These are phyloP conservation scores for Thaleichthys pacificus DNA, from an alignment of 2,797 vertebrate genomes.

Conservation along the genomic window DNA sequence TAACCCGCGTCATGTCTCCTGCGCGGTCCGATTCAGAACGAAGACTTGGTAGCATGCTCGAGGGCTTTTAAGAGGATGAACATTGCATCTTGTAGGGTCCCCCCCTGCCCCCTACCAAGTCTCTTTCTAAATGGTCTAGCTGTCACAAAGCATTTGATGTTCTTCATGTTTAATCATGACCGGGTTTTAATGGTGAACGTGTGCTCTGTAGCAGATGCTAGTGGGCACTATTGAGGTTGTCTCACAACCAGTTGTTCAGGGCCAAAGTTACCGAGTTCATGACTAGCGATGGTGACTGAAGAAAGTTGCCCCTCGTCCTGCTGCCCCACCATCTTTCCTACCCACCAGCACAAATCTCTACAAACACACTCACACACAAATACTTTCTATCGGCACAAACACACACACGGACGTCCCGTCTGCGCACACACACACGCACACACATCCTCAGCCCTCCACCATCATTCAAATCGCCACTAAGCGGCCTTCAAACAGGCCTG, in stretches of 20 bases:
- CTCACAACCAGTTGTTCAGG: not conserved
- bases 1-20: too few relatives aligned
- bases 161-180: not conserved
- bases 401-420: not conserved
- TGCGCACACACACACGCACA: slow-evolving; percentile 2
- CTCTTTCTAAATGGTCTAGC: not conserved
- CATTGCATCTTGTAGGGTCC: too few relatives aligned
- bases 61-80: too few relatives aligned
- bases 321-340: not conserved
- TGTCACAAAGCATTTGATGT: not conserved
- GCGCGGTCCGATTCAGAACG: too few relatives aligned
- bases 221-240: not conserved
- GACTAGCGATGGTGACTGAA: not conserved
- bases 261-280: not conserved
- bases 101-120: too few relatives aligned
- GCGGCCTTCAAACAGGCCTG: not conserved
- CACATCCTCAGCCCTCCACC: not conserved
- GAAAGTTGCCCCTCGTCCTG: not conserved
- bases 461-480: not conserved
- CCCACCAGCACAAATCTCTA: slow-evolving; percentile 8
- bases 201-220: not conserved
- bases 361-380: slow-evolving; percentile 4
- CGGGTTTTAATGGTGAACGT: not conserved
- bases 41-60: too few relatives aligned
- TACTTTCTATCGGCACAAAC: not conserved